These are phyloP conservation scores for Clusia tigrina DNA, from an alignment of 2,888 invertebrate genomes.

Conservation along the genomic window DNA sequence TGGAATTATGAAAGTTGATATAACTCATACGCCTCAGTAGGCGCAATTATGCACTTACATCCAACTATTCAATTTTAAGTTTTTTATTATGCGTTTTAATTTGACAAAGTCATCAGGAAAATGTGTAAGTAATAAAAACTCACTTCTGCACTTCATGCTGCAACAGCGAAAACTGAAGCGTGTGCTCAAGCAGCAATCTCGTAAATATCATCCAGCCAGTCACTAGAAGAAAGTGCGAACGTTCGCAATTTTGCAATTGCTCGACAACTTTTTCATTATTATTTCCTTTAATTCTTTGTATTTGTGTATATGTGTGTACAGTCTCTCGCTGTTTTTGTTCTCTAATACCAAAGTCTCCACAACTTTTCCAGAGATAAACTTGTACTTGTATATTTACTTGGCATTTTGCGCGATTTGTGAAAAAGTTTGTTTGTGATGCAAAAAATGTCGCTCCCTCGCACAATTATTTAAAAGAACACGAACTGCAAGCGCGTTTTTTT, in stretches of 20 bases:
- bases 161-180: no score
- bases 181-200: no score
- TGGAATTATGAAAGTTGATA: no score
- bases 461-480: not conserved
- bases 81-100: no score
- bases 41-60: no score
- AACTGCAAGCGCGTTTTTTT: not conserved
- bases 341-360: not conserved
- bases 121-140: no score
- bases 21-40: no score
- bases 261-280: not conserved
- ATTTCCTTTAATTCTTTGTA: not conserved
- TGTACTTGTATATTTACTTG: conserved; percentile 26
- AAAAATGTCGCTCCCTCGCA: not conserved
- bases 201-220: no score
- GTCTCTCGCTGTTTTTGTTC: not conserved
- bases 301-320: not conserved
- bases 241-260: not conserved
- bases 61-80: no score
- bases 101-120: no score
- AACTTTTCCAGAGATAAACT: conserved; percentile 18
- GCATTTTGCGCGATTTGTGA: conserved; percentile 26
- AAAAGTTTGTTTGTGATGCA: conserved; percentile 15
- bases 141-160: no score
- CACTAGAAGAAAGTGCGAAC: not conserved